These are phyloP conservation scores for Chaitophorus viminalis DNA, from an alignment of 2,888 invertebrate species.

Conservation along the genomic window DNA sequence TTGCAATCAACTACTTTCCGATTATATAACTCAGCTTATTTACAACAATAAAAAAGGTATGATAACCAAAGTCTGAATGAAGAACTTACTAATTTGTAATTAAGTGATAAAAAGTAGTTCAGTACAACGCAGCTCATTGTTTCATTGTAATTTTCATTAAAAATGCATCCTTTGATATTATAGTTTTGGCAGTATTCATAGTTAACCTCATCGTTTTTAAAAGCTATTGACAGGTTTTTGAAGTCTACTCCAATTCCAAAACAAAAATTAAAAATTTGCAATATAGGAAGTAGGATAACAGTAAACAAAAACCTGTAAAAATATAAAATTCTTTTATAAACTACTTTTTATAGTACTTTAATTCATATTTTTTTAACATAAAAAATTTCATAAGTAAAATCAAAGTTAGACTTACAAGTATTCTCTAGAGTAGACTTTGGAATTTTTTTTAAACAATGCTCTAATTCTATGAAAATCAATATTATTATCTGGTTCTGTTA, in stretches of 20 bases:
- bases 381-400: too few relatives aligned
- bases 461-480: slow-evolving; percentile 4
- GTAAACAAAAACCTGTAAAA: slow-evolving; percentile 28
- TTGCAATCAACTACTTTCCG: too few relatives aligned
- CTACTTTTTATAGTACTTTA: too few relatives aligned
- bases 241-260: slow-evolving; percentile 67
- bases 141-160: neutral
- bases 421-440: neutral
- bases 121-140: slow-evolving; percentile 12
- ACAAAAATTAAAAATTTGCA: slow-evolving; percentile 67
- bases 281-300: neutral
- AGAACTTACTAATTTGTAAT: slow-evolving; percentile 27
- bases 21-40: too few relatives aligned
- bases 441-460: slow-evolving; percentile 14
- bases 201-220: slow-evolving; percentile 68
- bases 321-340: neutral
- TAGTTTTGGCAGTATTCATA: neutral
- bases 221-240: slow-evolving; percentile 67
- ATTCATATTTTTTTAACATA: too few relatives aligned
- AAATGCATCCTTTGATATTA: neutral
- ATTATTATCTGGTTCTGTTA: neutral
- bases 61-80: too few relatives aligned
- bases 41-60: too few relatives aligned
- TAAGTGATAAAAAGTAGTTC: neutral
- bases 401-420: neutral